Percentiles rank a stretch among this genome's conserved stretches.
These are phyloP conservation scores for Drosophila truncata DNA, from an alignment of 1,140 invertebrate genomes.

Conservation along the genomic window DNA sequence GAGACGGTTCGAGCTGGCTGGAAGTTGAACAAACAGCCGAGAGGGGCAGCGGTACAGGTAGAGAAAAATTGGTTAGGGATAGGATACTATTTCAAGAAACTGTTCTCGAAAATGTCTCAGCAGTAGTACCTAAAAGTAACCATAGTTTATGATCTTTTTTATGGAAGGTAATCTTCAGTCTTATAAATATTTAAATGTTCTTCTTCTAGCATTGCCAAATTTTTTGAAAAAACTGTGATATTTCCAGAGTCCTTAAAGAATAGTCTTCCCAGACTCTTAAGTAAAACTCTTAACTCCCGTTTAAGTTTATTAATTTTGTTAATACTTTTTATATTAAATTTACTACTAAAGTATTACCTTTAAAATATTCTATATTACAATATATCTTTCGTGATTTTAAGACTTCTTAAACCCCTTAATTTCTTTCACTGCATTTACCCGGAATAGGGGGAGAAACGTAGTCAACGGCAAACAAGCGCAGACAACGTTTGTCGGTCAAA, in stretches of 20 bases:
- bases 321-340: too few species aligned
- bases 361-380: background rate
- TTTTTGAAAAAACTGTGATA: too few species aligned
- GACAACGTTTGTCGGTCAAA: constrained; percentile 84
- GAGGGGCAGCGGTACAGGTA: constrained; percentile 19
- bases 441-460: constrained; percentile 35
- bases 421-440: constrained; percentile 3
- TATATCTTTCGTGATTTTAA: background rate
- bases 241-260: too few species aligned
- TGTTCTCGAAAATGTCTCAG: background rate
- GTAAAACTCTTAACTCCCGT: too few species aligned
- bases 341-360: too few species aligned
- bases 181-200: too few species aligned
- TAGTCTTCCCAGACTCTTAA: too few species aligned
- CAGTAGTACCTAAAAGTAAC: too few species aligned
- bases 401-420: background rate
- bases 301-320: too few species aligned
- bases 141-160: too few species aligned
- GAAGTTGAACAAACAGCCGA: constrained; percentile 59
- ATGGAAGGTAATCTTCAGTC: too few species aligned
- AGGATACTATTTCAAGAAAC: background rate
- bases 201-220: too few species aligned
- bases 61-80: background rate
- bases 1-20: constrained; percentile 20
- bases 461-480: constrained; percentile 66